Evolutionary conservation across 2,888 invertebrate genomes (phyloP), one percentile per base, ranked within the genome.

Genomic region (Calameuta filiformis): DNA sequence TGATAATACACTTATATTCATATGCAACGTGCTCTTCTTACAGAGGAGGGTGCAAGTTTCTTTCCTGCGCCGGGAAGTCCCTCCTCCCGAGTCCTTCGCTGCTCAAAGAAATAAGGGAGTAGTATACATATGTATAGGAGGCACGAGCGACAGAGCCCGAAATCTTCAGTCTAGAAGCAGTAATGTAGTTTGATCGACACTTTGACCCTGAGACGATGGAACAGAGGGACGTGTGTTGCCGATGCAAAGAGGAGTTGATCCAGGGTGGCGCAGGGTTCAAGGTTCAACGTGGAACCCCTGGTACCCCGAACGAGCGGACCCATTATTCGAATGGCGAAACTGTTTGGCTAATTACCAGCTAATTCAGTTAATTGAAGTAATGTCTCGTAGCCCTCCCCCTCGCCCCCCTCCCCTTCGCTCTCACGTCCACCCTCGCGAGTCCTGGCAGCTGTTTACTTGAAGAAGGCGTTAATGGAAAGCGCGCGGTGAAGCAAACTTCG

Each of bases 1-100:
- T 90, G 88, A 88, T 90, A 90, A 90, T 90, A 87, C 86, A 89
- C 87, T 89, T 88, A 87, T 89, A 90, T 90, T 89, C 88, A 87
- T 90, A 89, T 86, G 87, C 87, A 87, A 84, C 84, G 81, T 86
- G 88, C 84, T 83, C 75, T 77, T 37, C 75, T 78, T 37, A 12
- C 4, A 37, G 4, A 37, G 12, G 37, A 37, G 37, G 37, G 37
- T 37, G 12, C 37, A 4, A 37, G 4, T 37, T 4, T 12, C 37
- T 37, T 12, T 12, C 35, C 35, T 11, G 11, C 30, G 30, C 34
- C 31, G 34, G 23, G 56, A 35, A 11, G 12, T 73, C 34, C 15
- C 1, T 1, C 1, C 23, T 37, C 15, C 35, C 35, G 4, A 23
- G 37, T 37, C 31, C 4, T n/a, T n/a, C 69, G 69, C n/a, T 37